phyloP scores from a whole-genome alignment of 1,140 invertebrate species.

The Lasioglossum albipes region DNA sequence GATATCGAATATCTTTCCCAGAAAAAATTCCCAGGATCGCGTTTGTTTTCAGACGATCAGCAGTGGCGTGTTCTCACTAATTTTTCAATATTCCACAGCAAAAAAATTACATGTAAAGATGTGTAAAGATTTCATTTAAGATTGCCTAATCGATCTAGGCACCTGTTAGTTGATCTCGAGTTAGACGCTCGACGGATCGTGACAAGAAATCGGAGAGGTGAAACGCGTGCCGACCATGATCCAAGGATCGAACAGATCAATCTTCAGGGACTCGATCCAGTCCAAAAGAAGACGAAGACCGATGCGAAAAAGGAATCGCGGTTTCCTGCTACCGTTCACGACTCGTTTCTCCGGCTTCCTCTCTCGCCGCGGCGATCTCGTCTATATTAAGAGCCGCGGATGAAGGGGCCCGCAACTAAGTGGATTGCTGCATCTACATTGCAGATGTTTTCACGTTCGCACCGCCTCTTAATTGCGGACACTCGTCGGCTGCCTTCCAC shows the following conservation, averaged over 20 bases:
- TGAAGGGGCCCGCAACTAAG: conserved; percentile 12
- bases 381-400: conserved; percentile 48
- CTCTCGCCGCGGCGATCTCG: conserved; percentile 22
- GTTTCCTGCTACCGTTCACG: conserved; percentile 34
- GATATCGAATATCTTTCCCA: too few species aligned
- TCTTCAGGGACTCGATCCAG: not conserved
- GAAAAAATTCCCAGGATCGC: too few species aligned
- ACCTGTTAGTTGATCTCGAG: too few species aligned
- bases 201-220: not conserved
- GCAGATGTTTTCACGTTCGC: conserved; percentile 36
- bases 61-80: too few species aligned
- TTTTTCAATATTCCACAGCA: too few species aligned
- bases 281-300: not conserved
- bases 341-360: conserved; percentile 28
- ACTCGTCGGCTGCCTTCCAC: conserved; percentile 29
- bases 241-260: not conserved
- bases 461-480: conserved; percentile 43
- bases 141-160: too few species aligned
- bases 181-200: too few species aligned
- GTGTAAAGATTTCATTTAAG: too few species aligned
- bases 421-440: conserved; percentile 46
- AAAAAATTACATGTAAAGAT: too few species aligned
- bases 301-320: conserved; percentile 28
- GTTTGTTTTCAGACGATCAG: too few species aligned
- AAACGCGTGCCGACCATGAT: too few species aligned